Percentiles rank a stretch among this genome's conserved stretches.
Conservation (phyloP, 1,140 invertebrate genomes). For the Sipha flava region DNA sequence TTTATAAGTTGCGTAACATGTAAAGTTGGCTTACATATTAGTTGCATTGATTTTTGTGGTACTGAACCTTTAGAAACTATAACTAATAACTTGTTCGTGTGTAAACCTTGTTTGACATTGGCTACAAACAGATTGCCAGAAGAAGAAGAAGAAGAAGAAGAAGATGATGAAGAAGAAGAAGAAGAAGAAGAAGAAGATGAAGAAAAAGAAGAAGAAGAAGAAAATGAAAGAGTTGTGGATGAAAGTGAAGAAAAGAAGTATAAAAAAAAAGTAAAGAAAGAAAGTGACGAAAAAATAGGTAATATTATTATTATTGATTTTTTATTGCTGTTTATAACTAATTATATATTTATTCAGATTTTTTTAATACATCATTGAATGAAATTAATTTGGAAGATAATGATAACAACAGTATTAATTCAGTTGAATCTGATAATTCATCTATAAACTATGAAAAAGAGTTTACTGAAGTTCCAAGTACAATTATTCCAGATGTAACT, state of each 20-base stretch:
- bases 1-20: neutral
- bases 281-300: too few species aligned
- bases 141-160: too few species aligned
- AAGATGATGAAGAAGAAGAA: too few species aligned
- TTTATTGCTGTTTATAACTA: too few species aligned
- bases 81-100: neutral
- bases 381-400: neutral
- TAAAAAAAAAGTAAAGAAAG: too few species aligned
- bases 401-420: neutral
- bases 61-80: neutral
- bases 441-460: neutral
- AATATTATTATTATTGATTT: too few species aligned
- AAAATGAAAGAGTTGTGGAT: neutral
- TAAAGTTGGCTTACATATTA: neutral
- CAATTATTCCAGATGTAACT: neutral
- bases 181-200: too few species aligned
- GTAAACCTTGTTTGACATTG: constrained; percentile 9
- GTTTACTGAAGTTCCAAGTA: too few species aligned
- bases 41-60: neutral
- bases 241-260: too few species aligned
- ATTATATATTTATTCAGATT: too few species aligned
- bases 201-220: neutral
- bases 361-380: neutral
- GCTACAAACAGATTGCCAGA: neutral
- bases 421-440: neutral